Conservation (phyloP, 2,888 invertebrate species). For the Gerris lacustris region DNA sequence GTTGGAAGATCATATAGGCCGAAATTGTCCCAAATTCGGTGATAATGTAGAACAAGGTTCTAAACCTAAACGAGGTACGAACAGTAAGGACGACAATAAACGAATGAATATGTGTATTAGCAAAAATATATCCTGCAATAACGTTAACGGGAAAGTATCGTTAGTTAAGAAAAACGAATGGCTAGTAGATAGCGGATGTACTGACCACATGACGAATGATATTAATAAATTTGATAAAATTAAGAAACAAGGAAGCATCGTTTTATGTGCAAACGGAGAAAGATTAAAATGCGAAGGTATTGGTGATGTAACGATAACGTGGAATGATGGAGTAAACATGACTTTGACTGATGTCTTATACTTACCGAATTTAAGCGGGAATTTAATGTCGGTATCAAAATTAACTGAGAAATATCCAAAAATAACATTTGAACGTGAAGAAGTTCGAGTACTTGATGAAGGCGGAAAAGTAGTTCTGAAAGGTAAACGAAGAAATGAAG, state of each 20-base stretch:
- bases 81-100: neutral
- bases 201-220: slow-evolving; percentile 8
- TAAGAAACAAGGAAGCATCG: neutral
- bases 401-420: neutral
- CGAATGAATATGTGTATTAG: neutral
- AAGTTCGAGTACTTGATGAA: neutral
- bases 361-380: neutral
- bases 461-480: neutral
- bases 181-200: slow-evolving; percentile 4
- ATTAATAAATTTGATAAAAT: neutral
- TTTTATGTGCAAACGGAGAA: slow-evolving; percentile 4
- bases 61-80: no score
- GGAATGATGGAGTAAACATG: neutral
- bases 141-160: neutral
- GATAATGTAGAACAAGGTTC: no score
- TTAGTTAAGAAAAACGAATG: slow-evolving; percentile 6
- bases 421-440: neutral
- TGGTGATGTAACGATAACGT: neutral
- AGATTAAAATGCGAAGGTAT: slow-evolving; percentile 2
- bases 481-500: neutral
- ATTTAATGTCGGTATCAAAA: slow-evolving; percentile 3
- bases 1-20: no score
- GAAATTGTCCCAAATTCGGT: no score
- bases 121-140: neutral
- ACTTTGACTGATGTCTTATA: slow-evolving; percentile 7